These are phyloP conservation scores for Capromys pilorides DNA, from an alignment of 2,797 vertebrate species.

Conservation along the genomic window DNA sequence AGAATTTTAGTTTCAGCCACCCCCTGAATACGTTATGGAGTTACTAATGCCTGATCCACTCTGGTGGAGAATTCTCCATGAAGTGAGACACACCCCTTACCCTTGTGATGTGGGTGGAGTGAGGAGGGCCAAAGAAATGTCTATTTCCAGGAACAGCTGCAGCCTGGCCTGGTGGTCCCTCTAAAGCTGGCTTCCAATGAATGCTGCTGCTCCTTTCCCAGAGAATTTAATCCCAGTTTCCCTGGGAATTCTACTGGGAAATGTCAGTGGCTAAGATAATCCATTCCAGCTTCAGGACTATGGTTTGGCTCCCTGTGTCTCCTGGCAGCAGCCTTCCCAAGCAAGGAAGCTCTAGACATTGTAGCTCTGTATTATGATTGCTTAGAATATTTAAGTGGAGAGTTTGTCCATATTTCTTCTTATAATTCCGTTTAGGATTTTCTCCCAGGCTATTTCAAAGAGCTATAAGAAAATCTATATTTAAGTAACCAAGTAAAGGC, in stretches of 20 bases:
- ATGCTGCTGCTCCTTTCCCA: background rate
- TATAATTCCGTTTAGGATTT: background rate
- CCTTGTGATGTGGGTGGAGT: background rate
- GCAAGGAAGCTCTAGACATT: background rate
- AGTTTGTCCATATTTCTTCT: background rate
- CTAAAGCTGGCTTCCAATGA: background rate
- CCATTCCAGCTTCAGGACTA: background rate
- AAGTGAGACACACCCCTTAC: background rate
- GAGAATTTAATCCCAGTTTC: background rate
- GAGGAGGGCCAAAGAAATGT: background rate
- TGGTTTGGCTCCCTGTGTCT: background rate
- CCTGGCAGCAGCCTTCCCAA: background rate
- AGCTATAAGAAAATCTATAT: background rate
- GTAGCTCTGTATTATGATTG: fast-evolving
- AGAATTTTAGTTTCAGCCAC: background rate
- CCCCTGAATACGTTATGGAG: background rate
- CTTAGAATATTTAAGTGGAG: background rate
- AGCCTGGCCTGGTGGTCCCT: background rate
- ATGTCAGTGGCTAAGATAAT: background rate
- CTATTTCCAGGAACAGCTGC: background rate
- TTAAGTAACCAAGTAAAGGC: background rate
- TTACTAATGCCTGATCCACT: background rate
- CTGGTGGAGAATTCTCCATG: background rate
- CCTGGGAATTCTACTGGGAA: background rate
- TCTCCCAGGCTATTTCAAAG: conserved; percentile 3